These are phyloP conservation scores for Ptychoptera albimana DNA, from an alignment of 2,888 invertebrate genomes.

Conservation along the genomic window DNA sequence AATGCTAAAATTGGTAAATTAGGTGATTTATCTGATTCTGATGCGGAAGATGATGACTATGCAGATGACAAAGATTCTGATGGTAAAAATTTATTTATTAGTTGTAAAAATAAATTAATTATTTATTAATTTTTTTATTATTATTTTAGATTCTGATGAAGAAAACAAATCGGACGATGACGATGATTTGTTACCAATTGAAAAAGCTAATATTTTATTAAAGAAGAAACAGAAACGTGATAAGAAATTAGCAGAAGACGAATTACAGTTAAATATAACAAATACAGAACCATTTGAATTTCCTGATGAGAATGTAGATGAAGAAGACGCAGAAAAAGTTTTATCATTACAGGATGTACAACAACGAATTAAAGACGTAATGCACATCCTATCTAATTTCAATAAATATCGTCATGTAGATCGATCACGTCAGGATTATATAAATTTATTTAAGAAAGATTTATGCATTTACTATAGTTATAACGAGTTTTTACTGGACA, in stretches of 20 bases:
- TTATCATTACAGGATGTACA: slow-evolving; percentile 68
- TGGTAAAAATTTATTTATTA: slow-evolving; percentile 9
- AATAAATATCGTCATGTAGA: slow-evolving; percentile 46
- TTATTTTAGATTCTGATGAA: slow-evolving; percentile 15
- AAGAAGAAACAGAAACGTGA: slow-evolving; percentile 55
- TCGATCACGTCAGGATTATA: slow-evolving; percentile 66
- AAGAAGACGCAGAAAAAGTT: slow-evolving; percentile 54
- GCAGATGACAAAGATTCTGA: slow-evolving; percentile 27
- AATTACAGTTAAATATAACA: slow-evolving; percentile 64
- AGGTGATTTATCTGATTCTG: slow-evolving; percentile 19
- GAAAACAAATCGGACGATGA: slow-evolving; percentile 31
- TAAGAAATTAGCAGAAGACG: slow-evolving; percentile 57
- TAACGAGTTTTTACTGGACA: slow-evolving; percentile 88
- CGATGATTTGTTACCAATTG: slow-evolving; percentile 67
- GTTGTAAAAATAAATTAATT: no score
- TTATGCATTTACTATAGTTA: slow-evolving; percentile 92
- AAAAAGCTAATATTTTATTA: slow-evolving; percentile 64
- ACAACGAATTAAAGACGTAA: slow-evolving; percentile 76
- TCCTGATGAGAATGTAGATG: slow-evolving; percentile 56
- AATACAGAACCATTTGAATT: slow-evolving; percentile 64
- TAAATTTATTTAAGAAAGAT: slow-evolving; percentile 63
- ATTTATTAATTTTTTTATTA: no score
- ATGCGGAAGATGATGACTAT: slow-evolving; percentile 27
- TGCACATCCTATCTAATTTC: slow-evolving; percentile 67
- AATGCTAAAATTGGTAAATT: slow-evolving; percentile 7